Evolutionary conservation across 37 sponge, comb jelly and placozoan species (phyloP), one percentile per base, ranked within the genome.

Genomic region (Oopsacas minuta): DNA sequence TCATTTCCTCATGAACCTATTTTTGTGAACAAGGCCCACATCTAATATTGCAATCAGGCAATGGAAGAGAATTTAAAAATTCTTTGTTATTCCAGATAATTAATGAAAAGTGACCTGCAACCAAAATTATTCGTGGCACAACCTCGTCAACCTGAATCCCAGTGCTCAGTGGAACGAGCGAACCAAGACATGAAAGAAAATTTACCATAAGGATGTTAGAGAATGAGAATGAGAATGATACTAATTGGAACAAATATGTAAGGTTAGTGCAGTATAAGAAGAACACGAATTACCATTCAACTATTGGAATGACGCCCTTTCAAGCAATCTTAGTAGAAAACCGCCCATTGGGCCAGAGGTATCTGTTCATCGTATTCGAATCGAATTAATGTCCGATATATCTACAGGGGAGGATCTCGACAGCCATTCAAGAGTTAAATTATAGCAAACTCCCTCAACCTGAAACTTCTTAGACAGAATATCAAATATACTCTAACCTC

Each of bases 221-320:
- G 1, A 61, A 61, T n/a, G 15, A 42, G 15, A n/a, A n/a, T n/a
- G n/a, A n/a, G n/a, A 25, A 10, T 61, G 75, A 61, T 5, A 12
- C 20, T 34, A 25, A 10, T 61, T 61, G 75, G 75, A 34, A 32
- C 1, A 61, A 61, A n/a, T 61, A 25, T 61, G 75, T 61, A 25
- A 25, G 75, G 1, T n/a, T 25, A 61, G 75, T 61, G 22, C 75
- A 61, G 30, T 61, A 61, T 61, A 61, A 12, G 22, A 61, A 61
- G 22, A 61, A 61, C 22, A 61, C 75, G 1, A 61, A n/a, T 34
- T 61, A 25, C 30, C 75, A 61, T 61, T 22, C 17, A 12, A 46
- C 7, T 7, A 61, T 61, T 61, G 75, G 75, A 61, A 61, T 61
- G 75, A 61, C 75, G 7, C 75, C 75, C 3, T 61, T 61, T n/a